These are phyloP conservation scores for Catocala fraxini DNA, from an alignment of 2,888 invertebrate genomes.

Conservation along the genomic window DNA sequence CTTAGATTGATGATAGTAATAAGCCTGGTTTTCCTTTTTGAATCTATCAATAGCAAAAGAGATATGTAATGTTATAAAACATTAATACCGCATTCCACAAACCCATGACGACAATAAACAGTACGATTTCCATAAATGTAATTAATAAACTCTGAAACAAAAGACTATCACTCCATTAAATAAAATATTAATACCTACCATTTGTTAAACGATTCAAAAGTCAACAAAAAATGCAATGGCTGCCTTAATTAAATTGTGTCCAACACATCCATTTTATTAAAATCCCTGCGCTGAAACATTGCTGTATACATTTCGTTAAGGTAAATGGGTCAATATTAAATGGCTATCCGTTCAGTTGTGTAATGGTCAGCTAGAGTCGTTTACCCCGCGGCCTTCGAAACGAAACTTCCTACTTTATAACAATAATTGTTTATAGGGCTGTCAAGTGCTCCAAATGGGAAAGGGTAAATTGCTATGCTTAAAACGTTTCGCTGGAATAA, in stretches of 20 bases:
- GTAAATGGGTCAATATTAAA: conserved; percentile 60
- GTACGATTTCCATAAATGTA: too few relatives aligned
- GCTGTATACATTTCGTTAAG: conserved; percentile 42
- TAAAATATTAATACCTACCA: too few relatives aligned
- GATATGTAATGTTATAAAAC: too few relatives aligned
- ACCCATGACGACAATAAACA: too few relatives aligned
- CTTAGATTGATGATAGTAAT: too few relatives aligned
- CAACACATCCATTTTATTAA: conserved; percentile 38
- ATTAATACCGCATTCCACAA: too few relatives aligned
- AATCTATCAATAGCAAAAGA: too few relatives aligned
- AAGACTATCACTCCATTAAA: too few relatives aligned
- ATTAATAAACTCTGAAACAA: too few relatives aligned
- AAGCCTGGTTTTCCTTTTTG: too few relatives aligned
- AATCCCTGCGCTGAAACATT: conserved; percentile 34
- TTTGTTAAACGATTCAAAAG: too few relatives aligned
- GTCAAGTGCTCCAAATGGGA: conserved; percentile 19
- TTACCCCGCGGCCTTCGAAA: conserved; percentile 82
- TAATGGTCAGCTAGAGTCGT: conserved; percentile 75
- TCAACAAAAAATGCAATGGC: not conserved
- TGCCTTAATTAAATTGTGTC: conserved; percentile 17
- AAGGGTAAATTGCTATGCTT: conserved; percentile 20
- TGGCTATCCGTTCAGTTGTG: conserved; percentile 69
- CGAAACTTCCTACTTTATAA: conserved; percentile 66
- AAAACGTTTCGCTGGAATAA: conserved; percentile 16
- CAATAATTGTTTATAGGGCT: conserved; percentile 52